Evolutionary conservation across 2,797 vertebrate species (phyloP).

Genomic region (Pipistrellus nathusii): DNA sequence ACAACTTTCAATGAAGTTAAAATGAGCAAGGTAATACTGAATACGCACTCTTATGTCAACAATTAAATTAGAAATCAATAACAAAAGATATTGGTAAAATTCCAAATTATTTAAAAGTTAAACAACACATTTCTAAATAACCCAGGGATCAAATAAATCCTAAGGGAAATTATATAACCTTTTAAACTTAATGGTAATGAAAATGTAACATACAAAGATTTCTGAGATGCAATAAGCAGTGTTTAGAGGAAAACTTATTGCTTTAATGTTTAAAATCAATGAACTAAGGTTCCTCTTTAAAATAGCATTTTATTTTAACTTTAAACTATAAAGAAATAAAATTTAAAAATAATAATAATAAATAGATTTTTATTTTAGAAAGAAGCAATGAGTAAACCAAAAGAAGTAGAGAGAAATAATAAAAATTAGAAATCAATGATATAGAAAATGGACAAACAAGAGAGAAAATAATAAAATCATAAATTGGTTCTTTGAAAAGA

Average conservation of each 20-base stretch:
- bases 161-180: neutral
- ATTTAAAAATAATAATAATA: neutral
- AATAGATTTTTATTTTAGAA: neutral
- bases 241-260: neutral
- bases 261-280: constrained; percentile 7
- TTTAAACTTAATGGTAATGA: constrained; percentile 23
- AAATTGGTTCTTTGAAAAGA: neutral
- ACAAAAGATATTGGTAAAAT: neutral
- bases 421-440: neutral
- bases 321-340: neutral
- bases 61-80: constrained; percentile 40
- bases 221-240: neutral
- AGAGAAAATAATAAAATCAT: constrained; percentile 8
- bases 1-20: neutral
- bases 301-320: neutral
- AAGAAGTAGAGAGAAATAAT: neutral
- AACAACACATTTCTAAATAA: constrained; percentile 31
- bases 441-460: neutral
- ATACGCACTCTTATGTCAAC: neutral
- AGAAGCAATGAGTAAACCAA: neutral
- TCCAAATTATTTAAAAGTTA: neutral
- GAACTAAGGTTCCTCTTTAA: neutral
- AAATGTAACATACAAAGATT: neutral
- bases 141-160: neutral
- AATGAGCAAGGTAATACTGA: neutral